Percentiles rank a stretch among this genome's conserved stretches.
Conservation (phyloP, 2,113 vertebrate species). For the Tetrax tetrax region DNA sequence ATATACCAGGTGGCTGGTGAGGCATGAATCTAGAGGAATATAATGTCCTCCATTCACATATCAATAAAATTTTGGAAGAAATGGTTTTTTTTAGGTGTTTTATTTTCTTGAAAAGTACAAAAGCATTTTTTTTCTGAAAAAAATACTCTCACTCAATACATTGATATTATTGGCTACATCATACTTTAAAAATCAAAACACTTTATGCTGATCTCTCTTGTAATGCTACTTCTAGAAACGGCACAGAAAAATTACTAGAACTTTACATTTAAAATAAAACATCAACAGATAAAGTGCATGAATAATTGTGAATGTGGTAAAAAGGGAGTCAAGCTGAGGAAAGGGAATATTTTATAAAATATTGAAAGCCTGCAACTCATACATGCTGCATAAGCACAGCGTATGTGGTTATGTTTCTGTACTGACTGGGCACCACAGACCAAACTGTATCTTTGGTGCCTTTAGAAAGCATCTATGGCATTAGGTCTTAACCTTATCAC, state of each 20-base stretch:
- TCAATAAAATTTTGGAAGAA: background rate
- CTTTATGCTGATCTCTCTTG: background rate
- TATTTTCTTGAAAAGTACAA: background rate
- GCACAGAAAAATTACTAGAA: background rate
- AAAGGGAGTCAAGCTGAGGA: background rate
- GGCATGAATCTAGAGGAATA: background rate
- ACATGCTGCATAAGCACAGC: background rate
- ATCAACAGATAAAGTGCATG: background rate
- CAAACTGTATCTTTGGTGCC: background rate
- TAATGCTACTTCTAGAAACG: background rate
- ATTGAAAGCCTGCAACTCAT: constrained; percentile 8
- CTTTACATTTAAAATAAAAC: constrained; percentile 18
- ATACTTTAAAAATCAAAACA: background rate
- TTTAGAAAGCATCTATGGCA: background rate
- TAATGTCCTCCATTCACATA: background rate
- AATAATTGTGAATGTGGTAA: background rate
- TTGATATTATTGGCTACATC: background rate
- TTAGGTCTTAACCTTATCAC: constrained; percentile 31
- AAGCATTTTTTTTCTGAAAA: background rate
- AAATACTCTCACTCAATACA: background rate
- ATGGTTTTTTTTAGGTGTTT: background rate
- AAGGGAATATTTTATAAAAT: constrained; percentile 21
- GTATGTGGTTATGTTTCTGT: background rate
- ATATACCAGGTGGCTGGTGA: background rate
- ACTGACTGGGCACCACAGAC: background rate